Base-by-base conservation (phyloP, 2,113 vertebrate species). In the Grallaria varia region DNA sequence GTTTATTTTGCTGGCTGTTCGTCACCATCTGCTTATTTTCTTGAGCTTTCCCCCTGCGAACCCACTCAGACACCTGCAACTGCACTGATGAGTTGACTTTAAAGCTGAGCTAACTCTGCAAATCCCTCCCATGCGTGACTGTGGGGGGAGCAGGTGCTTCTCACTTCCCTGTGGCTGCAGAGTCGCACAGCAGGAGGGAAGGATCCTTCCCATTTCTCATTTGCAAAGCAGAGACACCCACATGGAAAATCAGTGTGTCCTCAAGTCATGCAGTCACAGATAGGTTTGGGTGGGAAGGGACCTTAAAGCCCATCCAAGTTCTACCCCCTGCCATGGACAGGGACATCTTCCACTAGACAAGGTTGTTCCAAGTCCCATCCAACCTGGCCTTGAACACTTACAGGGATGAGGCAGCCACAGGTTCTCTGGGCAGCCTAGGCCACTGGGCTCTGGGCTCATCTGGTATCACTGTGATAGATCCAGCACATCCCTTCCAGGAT, bases 11-110 rank as follows among this genome's bases (percentile, higher is more conserved):
- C 94, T 69, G 80, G 62, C 67, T 89, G 87, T 78, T 93, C 81
- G 30, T 91, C 89, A 94, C 84, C 89, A 82, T 84, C 40, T 96
- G 89, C 83, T 95, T 95, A 82, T 95, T 87, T 93, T 72, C 77
- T 25, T 87, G 68, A 89, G 53, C 47, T 89, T 79, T 78, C 50
- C 71, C 82, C 47, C 87, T 33, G 2, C 80, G 67, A 94, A 69
- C 58, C 71, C 84, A 56, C 62, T 87, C 67, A 33, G 84, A 73
- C 82, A 88, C 91, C 89, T 94, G 94, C 90, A 91, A 19, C 58
- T 87, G 55, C 0, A 7, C 87, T 71, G 92, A 85, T 3, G 45
- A 92, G 42, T 24, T 58, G 80, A 55, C 66, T 90, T 69, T 56
- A 89, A 85, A 85, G 84, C 91, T 49, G 16, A 91, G 81, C 81